Percentiles rank a stretch among this genome's conserved stretches.
Conservation (phyloP, 2,797 vertebrate species). For the Sebastiscus tertius region DNA sequence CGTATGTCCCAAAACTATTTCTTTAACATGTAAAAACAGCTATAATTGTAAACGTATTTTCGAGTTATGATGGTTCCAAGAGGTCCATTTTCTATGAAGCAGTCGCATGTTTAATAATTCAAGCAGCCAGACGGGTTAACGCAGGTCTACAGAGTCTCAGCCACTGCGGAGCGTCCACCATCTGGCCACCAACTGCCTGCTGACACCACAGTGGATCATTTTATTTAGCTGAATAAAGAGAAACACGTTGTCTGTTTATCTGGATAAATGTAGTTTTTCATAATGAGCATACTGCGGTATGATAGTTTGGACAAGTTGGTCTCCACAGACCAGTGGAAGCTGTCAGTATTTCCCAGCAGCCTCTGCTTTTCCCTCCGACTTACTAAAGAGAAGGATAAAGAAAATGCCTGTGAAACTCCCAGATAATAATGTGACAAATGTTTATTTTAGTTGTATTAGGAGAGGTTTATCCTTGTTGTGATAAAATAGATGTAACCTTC, state of each 20-base stretch:
- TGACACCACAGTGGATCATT: background rate
- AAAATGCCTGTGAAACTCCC: background rate
- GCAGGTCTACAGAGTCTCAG: background rate
- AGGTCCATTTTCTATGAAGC: background rate
- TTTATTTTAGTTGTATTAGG: background rate
- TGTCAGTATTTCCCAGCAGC: background rate
- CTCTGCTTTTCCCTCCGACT: background rate
- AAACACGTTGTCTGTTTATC: background rate
- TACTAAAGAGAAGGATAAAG: background rate
- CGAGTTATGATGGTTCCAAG: background rate
- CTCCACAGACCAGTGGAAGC: background rate
- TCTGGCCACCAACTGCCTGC: slow-evolving; percentile 14
- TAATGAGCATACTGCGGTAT: background rate
- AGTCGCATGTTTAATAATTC: background rate
- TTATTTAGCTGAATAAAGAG: background rate
- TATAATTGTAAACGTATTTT: background rate
- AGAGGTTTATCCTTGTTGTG: background rate
- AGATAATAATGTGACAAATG: background rate
- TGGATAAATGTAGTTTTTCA: background rate
- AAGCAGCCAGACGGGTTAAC: background rate
- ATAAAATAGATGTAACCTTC: background rate
- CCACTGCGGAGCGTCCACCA: background rate
- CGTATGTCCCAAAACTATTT: background rate
- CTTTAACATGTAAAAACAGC: background rate
- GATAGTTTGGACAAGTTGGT: background rate